These are phyloP conservation scores for Caranx melampygus DNA, from an alignment of 2,113 vertebrate genomes.

Conservation along the genomic window DNA sequence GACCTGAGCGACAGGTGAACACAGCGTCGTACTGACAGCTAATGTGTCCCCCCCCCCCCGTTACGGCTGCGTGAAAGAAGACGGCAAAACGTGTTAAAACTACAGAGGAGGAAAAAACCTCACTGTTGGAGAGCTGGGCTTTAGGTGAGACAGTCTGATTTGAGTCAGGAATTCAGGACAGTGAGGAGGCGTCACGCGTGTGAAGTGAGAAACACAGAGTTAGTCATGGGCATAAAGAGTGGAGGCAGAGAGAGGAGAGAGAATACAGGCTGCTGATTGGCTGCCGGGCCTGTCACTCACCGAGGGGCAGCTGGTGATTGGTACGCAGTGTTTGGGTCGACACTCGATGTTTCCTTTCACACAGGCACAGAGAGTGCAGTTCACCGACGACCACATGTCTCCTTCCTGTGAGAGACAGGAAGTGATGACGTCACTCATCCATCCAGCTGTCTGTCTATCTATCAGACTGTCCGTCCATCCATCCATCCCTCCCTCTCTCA, in stretches of 20 bases:
- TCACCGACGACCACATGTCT: constrained; percentile 97
- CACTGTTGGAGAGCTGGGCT: not conserved
- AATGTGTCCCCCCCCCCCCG: no score
- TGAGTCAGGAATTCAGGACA: constrained; percentile 50
- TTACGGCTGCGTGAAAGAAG: not conserved
- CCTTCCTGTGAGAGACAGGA: constrained; percentile 86
- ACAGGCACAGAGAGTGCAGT: constrained; percentile 96
- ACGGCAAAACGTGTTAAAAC: not conserved
- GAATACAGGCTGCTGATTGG: constrained; percentile 31
- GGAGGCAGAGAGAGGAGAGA: not conserved
- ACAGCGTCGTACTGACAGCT: constrained; percentile 1
- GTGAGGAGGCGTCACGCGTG: constrained; percentile 40
- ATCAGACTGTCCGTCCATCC: no score
- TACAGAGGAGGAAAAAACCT: not conserved
- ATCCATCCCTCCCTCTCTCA: constrained; percentile 72
- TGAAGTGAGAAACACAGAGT: constrained; percentile 38
- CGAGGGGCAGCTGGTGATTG: constrained; percentile 93
- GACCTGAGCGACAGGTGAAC: constrained; percentile 69
- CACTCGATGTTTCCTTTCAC: constrained; percentile 91
- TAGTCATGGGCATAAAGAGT: constrained; percentile 64
- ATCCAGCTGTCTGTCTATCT: not conserved
- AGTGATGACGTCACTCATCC: no score
- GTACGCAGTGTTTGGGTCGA: constrained; percentile 93
- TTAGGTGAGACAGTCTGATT: not conserved
- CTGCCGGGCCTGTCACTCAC: constrained; percentile 81